Base-by-base conservation (phyloP, 2,113 vertebrate species). In the Saguinus midas region DNA sequence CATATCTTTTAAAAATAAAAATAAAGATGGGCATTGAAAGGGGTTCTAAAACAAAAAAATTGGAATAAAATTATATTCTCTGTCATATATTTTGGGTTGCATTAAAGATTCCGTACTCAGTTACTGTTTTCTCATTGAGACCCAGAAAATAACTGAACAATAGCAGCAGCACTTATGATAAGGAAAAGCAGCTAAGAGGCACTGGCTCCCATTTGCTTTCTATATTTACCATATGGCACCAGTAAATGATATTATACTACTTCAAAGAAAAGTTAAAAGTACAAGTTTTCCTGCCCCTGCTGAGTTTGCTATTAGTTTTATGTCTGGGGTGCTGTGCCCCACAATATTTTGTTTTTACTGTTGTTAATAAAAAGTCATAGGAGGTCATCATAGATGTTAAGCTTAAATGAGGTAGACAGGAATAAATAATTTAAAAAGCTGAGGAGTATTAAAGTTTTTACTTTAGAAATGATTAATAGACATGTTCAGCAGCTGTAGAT, bases 261-360 rank as follows among this genome's bases (percentile, higher is more conserved):
- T 99, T 99, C 98, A 99, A 99, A 99, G 99, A 64, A 96, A 98
- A 98, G 96, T 98, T 98, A 94, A 98, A 98, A 99, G 98, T 98
- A 92, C 66, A 94, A 95, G 96, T 98, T 97, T 98, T 98, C 96
- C 97, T 97, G 88, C 97, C 97, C 98, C 98, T 98, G 97, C 98
- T 80, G 98, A 97, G 98, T 98, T 97, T 97, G 97, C 98, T 98
- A 64, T 98, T 98, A 97, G 98, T 98, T 98, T 98, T 98, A 98
- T 98, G 98, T 98, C 97, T 96, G 95, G 4, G 2, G 94, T 96
- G 92, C 94, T 97, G 64, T 7, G 84, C 64, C 90, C 91, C 94
- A 57, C 83, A 88, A 37, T 98, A 93, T 98, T 98, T 96, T 98
- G 97, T 98, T 98, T 98, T 98, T 98, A 98, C 96, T 98, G 81